Percentiles rank a stretch among this genome's conserved stretches.
Evolutionary conservation across 2,113 vertebrate species (phyloP).

Genomic region (Panthera leo): DNA sequence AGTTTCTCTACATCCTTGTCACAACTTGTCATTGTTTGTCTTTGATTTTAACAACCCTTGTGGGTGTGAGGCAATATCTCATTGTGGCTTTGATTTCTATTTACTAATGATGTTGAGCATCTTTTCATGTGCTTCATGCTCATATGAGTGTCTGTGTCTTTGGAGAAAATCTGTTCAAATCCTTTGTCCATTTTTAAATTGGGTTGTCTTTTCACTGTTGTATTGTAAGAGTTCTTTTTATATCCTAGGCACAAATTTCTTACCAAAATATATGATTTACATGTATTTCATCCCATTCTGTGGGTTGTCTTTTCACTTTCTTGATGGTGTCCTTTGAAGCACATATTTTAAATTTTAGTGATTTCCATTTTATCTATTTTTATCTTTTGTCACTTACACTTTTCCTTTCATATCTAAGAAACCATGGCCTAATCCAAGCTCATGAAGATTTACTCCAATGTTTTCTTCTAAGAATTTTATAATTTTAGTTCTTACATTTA

Average conservation of each 20-base stretch:
- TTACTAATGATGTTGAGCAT: constrained; percentile 23
- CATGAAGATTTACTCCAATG: background rate
- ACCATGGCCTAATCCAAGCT: background rate
- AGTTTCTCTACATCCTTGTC: background rate
- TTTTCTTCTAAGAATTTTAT: constrained; percentile 13
- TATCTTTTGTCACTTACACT: background rate
- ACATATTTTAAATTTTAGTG: constrained; percentile 45
- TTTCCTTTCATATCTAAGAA: constrained; percentile 37
- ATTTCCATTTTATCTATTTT: constrained; percentile 9
- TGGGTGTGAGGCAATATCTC: background rate
- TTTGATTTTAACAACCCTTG: background rate
- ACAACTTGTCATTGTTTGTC: background rate
- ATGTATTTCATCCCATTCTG: constrained; percentile 30
- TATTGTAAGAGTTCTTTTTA: constrained; percentile 31
- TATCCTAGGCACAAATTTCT: constrained; percentile 22
- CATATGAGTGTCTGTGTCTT: background rate
- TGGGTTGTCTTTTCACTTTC: background rate
- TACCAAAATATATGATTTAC: background rate
- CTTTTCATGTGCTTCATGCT: background rate
- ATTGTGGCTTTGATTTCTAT: constrained; percentile 24
- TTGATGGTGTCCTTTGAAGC: background rate
- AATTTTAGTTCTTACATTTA: constrained; percentile 11
- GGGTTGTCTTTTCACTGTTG: background rate
- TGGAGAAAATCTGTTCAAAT: constrained; percentile 29
- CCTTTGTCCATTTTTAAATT: constrained; percentile 33